A percentile compares a stretch with the other conserved stretches of the same genome.
These are phyloP conservation scores for Oconnorella tubifera DNA, from an alignment of 2,888 invertebrate genomes.

Conservation along the genomic window DNA sequence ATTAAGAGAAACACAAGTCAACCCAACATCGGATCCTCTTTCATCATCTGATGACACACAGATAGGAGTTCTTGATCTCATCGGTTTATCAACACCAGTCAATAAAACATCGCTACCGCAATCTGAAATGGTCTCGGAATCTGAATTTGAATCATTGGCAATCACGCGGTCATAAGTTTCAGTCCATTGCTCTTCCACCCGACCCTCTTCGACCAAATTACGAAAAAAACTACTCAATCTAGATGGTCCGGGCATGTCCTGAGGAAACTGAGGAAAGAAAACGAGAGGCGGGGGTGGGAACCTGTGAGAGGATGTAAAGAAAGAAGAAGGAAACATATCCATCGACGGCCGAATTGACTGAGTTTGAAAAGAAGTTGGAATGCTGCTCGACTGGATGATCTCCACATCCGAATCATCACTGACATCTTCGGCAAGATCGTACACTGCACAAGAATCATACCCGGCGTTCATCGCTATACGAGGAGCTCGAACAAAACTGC, in stretches of 20 bases:
- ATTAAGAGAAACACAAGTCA: no score
- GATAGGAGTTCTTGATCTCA: background rate
- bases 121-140: background rate
- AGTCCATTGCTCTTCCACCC: no score
- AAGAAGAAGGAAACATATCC: background rate
- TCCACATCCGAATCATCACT: conserved; percentile 3
- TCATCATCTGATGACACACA: background rate
- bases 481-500: conserved; percentile 3
- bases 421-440: background rate
- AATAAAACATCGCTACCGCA: background rate
- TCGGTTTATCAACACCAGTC: background rate
- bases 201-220: no score
- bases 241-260: background rate
- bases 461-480: background rate
- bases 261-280: background rate
- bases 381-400: background rate
- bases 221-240: background rate
- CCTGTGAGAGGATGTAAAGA: background rate
- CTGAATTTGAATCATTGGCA: background rate
- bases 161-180: background rate
- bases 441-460: conserved; percentile 2
- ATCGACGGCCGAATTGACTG: background rate
- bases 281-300: background rate
- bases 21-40: no score
- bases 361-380: no score